Base-by-base conservation (phyloP, 2,797 vertebrate genomes). In the Salarias fasciatus region DNA sequence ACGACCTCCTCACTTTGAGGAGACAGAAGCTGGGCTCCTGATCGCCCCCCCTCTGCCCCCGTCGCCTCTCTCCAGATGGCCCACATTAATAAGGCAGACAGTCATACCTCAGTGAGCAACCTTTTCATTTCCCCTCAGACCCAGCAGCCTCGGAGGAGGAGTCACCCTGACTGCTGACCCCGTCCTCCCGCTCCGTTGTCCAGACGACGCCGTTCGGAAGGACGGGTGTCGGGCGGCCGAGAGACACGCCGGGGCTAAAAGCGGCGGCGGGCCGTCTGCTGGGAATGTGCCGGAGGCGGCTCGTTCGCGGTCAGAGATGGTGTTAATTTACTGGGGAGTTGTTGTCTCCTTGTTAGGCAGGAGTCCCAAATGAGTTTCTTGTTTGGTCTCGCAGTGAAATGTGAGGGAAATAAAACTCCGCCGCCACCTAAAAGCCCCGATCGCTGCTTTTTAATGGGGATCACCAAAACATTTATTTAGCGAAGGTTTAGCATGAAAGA, bases 111-210 rank as follows among this genome's bases (percentile, higher is more conserved):
- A 73, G 79, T 64, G 73, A 77, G 77, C 80, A 69, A 77, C 82
- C 82, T 77, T 81, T 84, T 87, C 83, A 83, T 88, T 88, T 85
- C 85, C 85, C 84, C 51, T 78, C 62, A 66, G 75, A 79, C 71
- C 43, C 56, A 57, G n/a, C 57, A 69, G 69, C 80, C 65, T 53
- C 58, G 31, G 55, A 48, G 68, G 46, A 73, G 69, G 63, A 79
- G 79, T 79, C 77, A 46, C 71, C 64, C 79, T 59, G 72, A 58
- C 68, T 35, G 12, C 70, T 82, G 82, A 86, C 80, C 86, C 73
- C 7, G 57, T 71, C 69, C 64, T 78, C 53, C 41, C 11, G 24
- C 45, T 51, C 70, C 53, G 63, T 49, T 30, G 64, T 65, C 57
- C 28, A 48, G 55, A 61, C 13, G 1, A 53, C 38, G 0, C 9